phyloP scores from a whole-genome alignment of 1,140 invertebrate genomes.

The Hypothenemus hampei region DNA sequence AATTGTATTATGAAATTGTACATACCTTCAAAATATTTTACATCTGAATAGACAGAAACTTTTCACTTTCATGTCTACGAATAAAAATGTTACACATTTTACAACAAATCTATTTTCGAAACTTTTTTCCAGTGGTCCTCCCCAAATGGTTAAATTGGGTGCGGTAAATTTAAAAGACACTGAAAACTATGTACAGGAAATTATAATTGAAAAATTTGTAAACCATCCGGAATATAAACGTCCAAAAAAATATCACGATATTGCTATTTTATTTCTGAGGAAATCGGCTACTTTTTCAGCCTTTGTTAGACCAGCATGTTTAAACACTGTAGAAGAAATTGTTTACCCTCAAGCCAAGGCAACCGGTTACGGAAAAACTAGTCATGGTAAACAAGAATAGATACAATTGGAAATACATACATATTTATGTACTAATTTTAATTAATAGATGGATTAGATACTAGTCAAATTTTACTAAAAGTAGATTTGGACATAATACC shows the following conservation, averaged over 20 bases:
- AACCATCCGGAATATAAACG: slow-evolving; percentile 48
- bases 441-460: slow-evolving; percentile 13
- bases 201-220: slow-evolving; percentile 43
- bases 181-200: slow-evolving; percentile 45
- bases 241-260: slow-evolving; percentile 49
- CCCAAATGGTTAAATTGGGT: slow-evolving; percentile 32
- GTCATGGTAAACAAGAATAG: slow-evolving; percentile 21
- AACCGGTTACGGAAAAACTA: slow-evolving; percentile 46
- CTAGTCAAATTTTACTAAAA: slow-evolving; percentile 5
- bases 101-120: too few relatives aligned
- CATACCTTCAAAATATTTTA: too few relatives aligned
- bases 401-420: too few relatives aligned
- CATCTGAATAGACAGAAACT: too few relatives aligned
- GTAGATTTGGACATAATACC: slow-evolving; percentile 1
- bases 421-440: not conserved
- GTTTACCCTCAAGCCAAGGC: slow-evolving; percentile 60
- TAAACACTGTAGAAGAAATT: slow-evolving; percentile 49
- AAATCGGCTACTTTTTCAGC: slow-evolving; percentile 60
- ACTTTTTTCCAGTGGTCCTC: slow-evolving; percentile 29
- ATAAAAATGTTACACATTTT: too few relatives aligned
- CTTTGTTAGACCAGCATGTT: slow-evolving; percentile 75
- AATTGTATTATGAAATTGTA: too few relatives aligned
- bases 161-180: slow-evolving; percentile 41
- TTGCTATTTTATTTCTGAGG: slow-evolving; percentile 67
- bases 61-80: too few relatives aligned